phyloP scores from a whole-genome alignment of 2,888 invertebrate species.

The Spodoptera littoralis region DNA sequence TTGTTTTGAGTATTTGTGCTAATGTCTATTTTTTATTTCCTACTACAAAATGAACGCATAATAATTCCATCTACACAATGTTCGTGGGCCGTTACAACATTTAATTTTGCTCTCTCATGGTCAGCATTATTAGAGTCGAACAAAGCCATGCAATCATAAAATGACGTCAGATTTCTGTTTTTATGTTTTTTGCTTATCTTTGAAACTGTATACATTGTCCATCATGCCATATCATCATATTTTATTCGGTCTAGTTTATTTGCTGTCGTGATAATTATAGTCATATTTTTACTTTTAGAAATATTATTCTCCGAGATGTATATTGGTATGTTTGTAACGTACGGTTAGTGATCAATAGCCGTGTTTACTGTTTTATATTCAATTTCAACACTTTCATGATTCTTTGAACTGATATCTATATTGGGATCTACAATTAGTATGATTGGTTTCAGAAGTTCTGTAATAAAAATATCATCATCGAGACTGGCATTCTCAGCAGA shows the following conservation, averaged over 20 bases:
- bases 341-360: slow-evolving; percentile 1
- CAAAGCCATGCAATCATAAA: slow-evolving; percentile 6
- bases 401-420: background rate
- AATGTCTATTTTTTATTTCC: slow-evolving; percentile 41
- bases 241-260: background rate
- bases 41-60: slow-evolving; percentile 21
- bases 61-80: slow-evolving; percentile 24
- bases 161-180: slow-evolving; percentile 35
- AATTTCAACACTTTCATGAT: background rate
- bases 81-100: slow-evolving; percentile 3
- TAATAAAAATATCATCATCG: background rate
- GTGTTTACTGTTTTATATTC: slow-evolving; percentile 6
- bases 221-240: background rate
- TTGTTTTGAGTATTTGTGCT: slow-evolving; percentile 34
- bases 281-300: background rate
- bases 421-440: no score
- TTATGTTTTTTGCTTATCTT: slow-evolving; percentile 4
- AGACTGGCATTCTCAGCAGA: background rate
- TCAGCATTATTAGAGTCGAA: slow-evolving; percentile 4
- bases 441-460: no score
- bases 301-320: background rate
- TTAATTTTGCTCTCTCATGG: slow-evolving; percentile 12
- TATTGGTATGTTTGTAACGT: background rate
- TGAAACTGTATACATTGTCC: slow-evolving; percentile 1
- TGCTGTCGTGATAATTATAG: background rate